These are phyloP conservation scores for Eutrigla gurnardus DNA, from an alignment of 2,797 vertebrate species.

Conservation along the genomic window DNA sequence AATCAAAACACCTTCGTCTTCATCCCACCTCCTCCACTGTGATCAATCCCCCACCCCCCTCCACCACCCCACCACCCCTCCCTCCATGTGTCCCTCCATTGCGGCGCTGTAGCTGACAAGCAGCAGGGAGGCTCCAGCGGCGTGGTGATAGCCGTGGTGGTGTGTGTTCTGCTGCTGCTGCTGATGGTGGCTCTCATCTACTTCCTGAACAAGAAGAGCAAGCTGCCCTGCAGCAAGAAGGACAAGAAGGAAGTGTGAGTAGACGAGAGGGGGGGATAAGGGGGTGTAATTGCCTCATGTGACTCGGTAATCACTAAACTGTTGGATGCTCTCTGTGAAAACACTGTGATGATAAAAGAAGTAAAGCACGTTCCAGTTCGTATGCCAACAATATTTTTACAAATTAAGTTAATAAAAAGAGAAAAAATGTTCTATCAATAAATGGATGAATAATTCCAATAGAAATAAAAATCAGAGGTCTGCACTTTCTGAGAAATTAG, in stretches of 20 bases:
- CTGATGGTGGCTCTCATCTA: conserved; percentile 89
- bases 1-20: conserved; percentile 40
- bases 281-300: neutral
- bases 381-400: neutral
- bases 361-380: neutral
- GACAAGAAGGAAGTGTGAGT: conserved; percentile 88
- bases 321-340: neutral
- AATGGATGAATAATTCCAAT: neutral
- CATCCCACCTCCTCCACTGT: conserved; percentile 31
- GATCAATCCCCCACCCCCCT: conserved; percentile 27
- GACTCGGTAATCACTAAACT: neutral
- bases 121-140: conserved; percentile 86
- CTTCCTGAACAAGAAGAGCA: conserved; percentile 89
- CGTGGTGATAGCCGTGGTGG: conserved; percentile 90
- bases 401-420: neutral
- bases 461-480: neutral
- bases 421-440: neutral
- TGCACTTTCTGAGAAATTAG: neutral
- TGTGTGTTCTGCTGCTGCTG: conserved; percentile 91
- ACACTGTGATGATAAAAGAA: neutral
- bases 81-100: conserved; percentile 61
- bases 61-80: conserved; percentile 16
- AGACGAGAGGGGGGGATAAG: neutral
- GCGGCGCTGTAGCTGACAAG: conserved; percentile 75
- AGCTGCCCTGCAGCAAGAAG: conserved; percentile 84